These are phyloP conservation scores for Archips crataeganus DNA, from an alignment of 2,888 invertebrate genomes.

Conservation along the genomic window DNA sequence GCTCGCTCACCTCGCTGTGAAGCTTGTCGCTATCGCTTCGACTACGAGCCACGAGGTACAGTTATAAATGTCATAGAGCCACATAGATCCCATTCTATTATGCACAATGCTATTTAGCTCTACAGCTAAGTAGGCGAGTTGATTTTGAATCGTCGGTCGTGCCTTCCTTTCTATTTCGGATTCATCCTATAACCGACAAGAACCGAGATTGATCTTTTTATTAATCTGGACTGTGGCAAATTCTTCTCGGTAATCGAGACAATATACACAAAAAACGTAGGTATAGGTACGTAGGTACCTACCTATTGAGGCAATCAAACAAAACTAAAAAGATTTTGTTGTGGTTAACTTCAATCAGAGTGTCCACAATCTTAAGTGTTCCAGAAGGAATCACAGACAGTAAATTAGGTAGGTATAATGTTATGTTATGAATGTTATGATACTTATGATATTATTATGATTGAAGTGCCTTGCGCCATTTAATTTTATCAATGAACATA, in stretches of 20 bases:
- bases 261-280: slow-evolving; percentile 16
- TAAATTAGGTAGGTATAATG: neutral
- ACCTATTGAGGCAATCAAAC: neutral
- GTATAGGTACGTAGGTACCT: neutral
- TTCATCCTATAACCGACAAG: slow-evolving; percentile 43
- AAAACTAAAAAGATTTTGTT: slow-evolving; percentile 12
- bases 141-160: slow-evolving; percentile 49
- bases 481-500: neutral
- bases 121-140: slow-evolving; percentile 45
- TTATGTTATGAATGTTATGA: neutral
- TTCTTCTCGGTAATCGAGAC: slow-evolving; percentile 47
- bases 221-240: slow-evolving; percentile 48
- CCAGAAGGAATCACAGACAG: neutral
- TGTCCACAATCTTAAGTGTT: neutral
- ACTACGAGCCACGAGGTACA: slow-evolving; percentile 18
- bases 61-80: slow-evolving; percentile 48
- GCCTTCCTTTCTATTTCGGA: slow-evolving; percentile 48
- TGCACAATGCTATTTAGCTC: slow-evolving; percentile 45
- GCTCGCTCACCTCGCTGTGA: slow-evolving; percentile 10
- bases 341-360: slow-evolving; percentile 10
- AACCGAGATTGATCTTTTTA: slow-evolving; percentile 40
- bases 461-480: slow-evolving; percentile 3
- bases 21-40: slow-evolving; percentile 5
- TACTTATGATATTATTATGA: neutral
- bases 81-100: slow-evolving; percentile 48